Conservation (phyloP, 2,888 invertebrate genomes). For the Onchidella celtica region DNA sequence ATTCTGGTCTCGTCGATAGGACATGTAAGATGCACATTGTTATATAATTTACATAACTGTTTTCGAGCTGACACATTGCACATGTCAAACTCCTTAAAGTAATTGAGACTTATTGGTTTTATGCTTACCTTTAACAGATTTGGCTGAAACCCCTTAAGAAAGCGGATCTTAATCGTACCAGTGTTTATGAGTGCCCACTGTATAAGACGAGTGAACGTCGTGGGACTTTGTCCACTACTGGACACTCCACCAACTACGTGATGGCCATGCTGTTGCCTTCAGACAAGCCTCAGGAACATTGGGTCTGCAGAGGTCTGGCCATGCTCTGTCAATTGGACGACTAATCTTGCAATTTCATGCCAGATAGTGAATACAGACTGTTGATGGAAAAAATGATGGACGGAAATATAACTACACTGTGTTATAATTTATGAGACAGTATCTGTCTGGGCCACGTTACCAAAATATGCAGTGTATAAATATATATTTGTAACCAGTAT, state of each 20-base stretch:
- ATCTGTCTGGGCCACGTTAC: too few species aligned
- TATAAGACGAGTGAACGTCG: constrained; percentile 95
- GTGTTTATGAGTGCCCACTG: constrained; percentile 90
- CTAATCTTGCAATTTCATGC: constrained; percentile 52
- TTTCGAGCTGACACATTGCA: too few species aligned
- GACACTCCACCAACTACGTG: constrained; percentile 96
- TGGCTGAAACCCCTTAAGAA: constrained; percentile 89
- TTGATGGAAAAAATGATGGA: neutral
- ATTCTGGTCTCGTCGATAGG: too few species aligned
- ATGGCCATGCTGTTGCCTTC: constrained; percentile 90
- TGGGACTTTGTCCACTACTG: constrained; percentile 93
- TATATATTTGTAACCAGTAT: neutral
- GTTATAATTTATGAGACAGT: too few species aligned
- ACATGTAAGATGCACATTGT: too few species aligned
- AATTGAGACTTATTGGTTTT: neutral
- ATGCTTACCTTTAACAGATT: constrained; percentile 82
- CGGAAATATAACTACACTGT: neutral
- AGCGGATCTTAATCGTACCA: constrained; percentile 83
- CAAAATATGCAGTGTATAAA: too few species aligned
- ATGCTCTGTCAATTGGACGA: constrained; percentile 88
- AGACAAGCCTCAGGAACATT: constrained; percentile 86
- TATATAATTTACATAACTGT: too few species aligned
- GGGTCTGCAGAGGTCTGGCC: constrained; percentile 94
- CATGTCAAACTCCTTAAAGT: neutral
- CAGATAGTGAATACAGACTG: neutral